Evolutionary conservation across 1,140 invertebrate genomes (phyloP).

Genomic region (Scaptodrosophila lebanonensis): DNA sequence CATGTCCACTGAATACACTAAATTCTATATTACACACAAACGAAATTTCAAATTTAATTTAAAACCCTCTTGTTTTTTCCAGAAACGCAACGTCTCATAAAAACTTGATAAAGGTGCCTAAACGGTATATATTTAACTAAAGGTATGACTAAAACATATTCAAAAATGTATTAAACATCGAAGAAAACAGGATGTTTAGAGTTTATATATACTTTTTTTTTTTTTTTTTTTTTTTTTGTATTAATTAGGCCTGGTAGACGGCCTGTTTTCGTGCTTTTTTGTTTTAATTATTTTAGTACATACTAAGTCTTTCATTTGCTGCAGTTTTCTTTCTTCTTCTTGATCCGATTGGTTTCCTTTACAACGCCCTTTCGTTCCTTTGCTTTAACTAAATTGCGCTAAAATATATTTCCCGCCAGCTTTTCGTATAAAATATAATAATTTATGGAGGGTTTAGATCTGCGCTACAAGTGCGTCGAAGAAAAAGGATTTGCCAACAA

Average conservation of each 20-base stretch:
- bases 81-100: constrained; percentile 42
- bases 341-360: constrained; percentile 31
- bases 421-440: constrained; percentile 29
- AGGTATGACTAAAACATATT: constrained; percentile 63
- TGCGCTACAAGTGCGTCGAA: constrained; percentile 13
- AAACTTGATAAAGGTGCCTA: constrained; percentile 51
- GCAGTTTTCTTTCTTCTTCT: constrained; percentile 53
- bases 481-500: constrained; percentile 25
- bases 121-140: constrained; percentile 47
- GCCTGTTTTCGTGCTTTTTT: constrained; percentile 15
- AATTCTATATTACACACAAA: constrained; percentile 1
- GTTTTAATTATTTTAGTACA: constrained; percentile 30
- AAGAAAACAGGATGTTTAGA: constrained; percentile 28
- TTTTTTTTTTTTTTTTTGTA: constrained; percentile 7
- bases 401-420: constrained; percentile 30
- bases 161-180: constrained; percentile 41
- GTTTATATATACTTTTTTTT: constrained; percentile 3
- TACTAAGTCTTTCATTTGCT: constrained; percentile 62
- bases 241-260: neutral
- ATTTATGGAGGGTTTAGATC: constrained; percentile 57
- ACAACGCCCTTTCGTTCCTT: constrained; percentile 30
- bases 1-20: constrained; percentile 13
- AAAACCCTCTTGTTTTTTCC: constrained; percentile 18
- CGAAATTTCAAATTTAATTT: neutral
- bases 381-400: constrained; percentile 60